Percentiles rank a stretch among this genome's conserved stretches.
phyloP scores from a whole-genome alignment of 2,888 invertebrate species.

The Melanophora roralis region DNA sequence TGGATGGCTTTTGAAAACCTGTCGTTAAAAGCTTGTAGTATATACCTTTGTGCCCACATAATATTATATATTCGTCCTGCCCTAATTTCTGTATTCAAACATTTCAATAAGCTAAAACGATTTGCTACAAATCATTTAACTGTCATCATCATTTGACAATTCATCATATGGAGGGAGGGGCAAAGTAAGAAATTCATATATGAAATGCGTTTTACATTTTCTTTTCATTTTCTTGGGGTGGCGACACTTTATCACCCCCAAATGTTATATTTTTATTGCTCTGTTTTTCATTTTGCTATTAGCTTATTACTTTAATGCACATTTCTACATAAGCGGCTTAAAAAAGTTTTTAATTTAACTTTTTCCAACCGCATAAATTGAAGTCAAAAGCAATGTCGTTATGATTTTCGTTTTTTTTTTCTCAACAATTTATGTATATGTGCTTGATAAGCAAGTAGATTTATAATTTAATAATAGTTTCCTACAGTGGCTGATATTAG shows the following conservation, averaged over 20 bases:
- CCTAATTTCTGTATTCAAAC: too few relatives aligned
- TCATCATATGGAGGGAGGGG: conserved; percentile 6
- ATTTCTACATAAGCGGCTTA: conserved; percentile 65
- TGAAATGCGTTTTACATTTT: conserved; percentile 35
- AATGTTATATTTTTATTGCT: neutral
- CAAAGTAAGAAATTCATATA: neutral
- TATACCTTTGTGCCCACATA: too few relatives aligned
- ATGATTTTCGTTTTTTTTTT: conserved; percentile 32
- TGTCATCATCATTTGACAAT: conserved; percentile 43
- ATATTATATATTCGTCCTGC: too few relatives aligned
- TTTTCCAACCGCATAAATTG: conserved; percentile 64
- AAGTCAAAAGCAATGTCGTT: conserved; percentile 65
- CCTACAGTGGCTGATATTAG: neutral
- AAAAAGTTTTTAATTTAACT: conserved; percentile 65
- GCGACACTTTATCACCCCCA: conserved; percentile 6
- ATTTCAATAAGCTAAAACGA: neutral
- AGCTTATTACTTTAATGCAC: conserved; percentile 44
- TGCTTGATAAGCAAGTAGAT: neutral
- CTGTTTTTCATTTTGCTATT: conserved; percentile 1
- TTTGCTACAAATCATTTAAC: conserved; percentile 38
- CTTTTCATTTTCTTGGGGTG: neutral
- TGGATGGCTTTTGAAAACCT: conserved; percentile 42
- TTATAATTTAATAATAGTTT: neutral
- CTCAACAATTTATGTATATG: neutral
- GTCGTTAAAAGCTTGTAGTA: neutral